Evolutionary conservation across 1,140 invertebrate genomes (phyloP).

Genomic region (Drosophila melanogaster): DNA sequence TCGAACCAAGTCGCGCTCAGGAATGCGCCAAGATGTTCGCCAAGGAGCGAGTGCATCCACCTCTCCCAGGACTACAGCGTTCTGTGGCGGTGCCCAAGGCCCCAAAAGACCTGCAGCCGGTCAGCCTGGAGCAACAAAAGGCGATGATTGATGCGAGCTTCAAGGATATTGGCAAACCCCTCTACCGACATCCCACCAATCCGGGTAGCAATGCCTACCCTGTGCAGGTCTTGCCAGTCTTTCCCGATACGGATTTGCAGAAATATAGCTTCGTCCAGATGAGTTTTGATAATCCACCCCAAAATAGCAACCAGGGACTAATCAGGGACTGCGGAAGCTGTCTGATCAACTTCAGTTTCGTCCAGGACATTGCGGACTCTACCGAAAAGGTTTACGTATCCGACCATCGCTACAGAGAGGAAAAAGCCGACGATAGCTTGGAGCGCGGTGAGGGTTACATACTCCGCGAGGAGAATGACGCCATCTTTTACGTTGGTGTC

Average conservation of each 20-base stretch:
- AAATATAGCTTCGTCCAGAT: conserved; percentile 21
- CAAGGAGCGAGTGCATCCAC: conserved; percentile 10
- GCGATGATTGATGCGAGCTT: conserved; percentile 45
- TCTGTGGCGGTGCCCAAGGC: neutral
- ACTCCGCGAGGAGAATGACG: conserved; percentile 1
- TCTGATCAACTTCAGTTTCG: conserved; percentile 43
- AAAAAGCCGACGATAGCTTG: conserved; percentile 25
- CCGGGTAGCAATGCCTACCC: conserved; percentile 19
- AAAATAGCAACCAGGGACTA: conserved; percentile 2
- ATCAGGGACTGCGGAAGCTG: conserved; percentile 50
- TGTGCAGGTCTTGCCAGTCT: conserved; percentile 32
- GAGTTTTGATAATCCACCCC: conserved; percentile 39
- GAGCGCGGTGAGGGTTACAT: conserved; percentile 33
- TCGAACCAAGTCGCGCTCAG: conserved; percentile 13
- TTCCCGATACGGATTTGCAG: conserved; percentile 24
- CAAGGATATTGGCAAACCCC: conserved; percentile 14
- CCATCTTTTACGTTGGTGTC: conserved; percentile 24
- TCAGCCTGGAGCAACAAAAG: conserved; percentile 34
- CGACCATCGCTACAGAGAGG: conserved; percentile 58
- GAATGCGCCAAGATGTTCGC: conserved; percentile 42
- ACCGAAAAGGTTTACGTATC: conserved; percentile 4
- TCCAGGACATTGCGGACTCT: fast-evolving
- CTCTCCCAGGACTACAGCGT: conserved; percentile 2
- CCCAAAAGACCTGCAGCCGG: neutral
- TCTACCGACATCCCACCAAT: conserved; percentile 45